These are phyloP conservation scores for Macrobrachium nipponense DNA, from an alignment of 1,140 invertebrate genomes.

Conservation along the genomic window DNA sequence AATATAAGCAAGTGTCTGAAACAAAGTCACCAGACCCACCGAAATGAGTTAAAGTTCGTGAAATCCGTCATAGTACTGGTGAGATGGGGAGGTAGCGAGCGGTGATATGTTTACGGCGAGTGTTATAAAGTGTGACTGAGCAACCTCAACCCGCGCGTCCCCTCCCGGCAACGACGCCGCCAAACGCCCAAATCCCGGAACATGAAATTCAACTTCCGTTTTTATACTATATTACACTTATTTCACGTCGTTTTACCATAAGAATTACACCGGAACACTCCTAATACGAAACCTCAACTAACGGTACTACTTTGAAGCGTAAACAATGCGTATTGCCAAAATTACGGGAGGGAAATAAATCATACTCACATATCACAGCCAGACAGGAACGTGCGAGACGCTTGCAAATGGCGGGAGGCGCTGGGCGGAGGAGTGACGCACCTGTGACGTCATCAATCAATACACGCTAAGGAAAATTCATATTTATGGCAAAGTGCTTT, in stretches of 20 bases:
- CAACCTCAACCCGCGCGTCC: constrained; percentile 44
- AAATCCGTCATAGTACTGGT: not conserved
- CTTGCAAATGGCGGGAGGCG: constrained; percentile 64
- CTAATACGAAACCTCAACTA: constrained; percentile 27
- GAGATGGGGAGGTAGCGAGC: not conserved
- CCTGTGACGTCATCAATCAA: constrained; percentile 63
- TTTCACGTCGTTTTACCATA: constrained; percentile 5
- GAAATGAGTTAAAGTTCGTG: not conserved
- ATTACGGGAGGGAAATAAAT: constrained; percentile 57
- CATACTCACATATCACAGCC: constrained; percentile 65
- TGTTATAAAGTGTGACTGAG: constrained; percentile 36
- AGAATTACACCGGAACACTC: constrained; percentile 46
- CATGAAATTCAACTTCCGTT: constrained; percentile 49
- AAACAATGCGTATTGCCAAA: constrained; percentile 49
- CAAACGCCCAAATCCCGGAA: constrained; percentile 58
- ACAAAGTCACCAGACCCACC: not conserved
- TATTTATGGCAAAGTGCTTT: not conserved
- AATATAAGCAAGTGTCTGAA: not conserved
- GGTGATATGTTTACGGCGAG: constrained; percentile 3
- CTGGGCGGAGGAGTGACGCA: constrained; percentile 60
- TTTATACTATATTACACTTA: constrained; percentile 58
- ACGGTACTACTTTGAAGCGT: constrained; percentile 32
- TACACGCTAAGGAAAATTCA: constrained; percentile 39
- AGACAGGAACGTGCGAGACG: constrained; percentile 65
- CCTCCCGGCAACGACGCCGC: constrained; percentile 57